A percentile compares a stretch with the other conserved stretches of the same genome.
These are phyloP conservation scores for Mycogona germanica DNA, from an alignment of 2,888 invertebrate genomes.

Conservation along the genomic window DNA sequence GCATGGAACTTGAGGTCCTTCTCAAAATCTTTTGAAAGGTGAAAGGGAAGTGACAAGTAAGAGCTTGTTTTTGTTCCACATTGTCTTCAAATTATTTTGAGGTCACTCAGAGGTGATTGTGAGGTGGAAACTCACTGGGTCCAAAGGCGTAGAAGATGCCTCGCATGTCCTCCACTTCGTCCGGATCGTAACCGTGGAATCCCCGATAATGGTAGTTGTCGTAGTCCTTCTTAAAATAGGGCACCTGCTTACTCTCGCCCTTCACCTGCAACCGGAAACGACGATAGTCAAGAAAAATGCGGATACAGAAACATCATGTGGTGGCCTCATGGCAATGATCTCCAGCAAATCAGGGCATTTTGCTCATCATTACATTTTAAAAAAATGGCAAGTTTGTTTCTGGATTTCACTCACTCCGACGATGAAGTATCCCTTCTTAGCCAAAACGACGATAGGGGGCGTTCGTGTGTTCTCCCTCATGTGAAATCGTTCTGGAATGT, in stretches of 20 bases:
- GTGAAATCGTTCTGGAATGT: conserved; percentile 32
- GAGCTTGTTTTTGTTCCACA: too few species aligned
- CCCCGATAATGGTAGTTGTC: conserved; percentile 1
- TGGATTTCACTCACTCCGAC: not conserved
- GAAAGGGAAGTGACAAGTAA: conserved; percentile 2
- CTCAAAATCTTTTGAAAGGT: conserved; percentile 8
- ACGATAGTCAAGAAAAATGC: not conserved
- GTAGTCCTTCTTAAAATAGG: not conserved
- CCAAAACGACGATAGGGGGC: conserved; percentile 30
- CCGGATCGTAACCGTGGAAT: conserved; percentile 9
- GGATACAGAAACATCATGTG: not conserved
- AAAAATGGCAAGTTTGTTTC: not conserved
- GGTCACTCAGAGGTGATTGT: too few species aligned
- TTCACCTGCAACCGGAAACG: not conserved
- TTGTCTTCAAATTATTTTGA: too few species aligned
- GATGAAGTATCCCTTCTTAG: conserved; percentile 28
- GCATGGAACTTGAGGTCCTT: not conserved
- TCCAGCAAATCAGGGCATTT: not conserved
- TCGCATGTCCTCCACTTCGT: conserved; percentile 8
- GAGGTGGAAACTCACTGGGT: conserved; percentile 10
- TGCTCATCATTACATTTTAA: not conserved
- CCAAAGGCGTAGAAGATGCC: conserved; percentile 12
- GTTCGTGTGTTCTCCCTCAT: conserved; percentile 32
- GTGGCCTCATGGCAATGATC: too few species aligned
- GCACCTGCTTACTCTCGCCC: not conserved